Conservation (phyloP, 2,888 invertebrate species). For the Cancer borealis region DNA sequence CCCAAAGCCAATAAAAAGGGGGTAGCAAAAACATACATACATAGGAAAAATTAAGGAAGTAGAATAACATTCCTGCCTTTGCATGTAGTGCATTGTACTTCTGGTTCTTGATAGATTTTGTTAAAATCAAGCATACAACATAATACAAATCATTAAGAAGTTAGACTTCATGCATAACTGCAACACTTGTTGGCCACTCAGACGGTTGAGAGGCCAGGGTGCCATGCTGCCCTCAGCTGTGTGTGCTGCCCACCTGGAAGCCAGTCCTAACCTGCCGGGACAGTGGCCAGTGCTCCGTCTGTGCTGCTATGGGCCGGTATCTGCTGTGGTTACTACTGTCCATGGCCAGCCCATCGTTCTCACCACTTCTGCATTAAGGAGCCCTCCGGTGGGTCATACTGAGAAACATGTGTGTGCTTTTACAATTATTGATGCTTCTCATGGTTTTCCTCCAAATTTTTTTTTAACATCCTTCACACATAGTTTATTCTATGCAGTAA, state of each 20-base stretch:
- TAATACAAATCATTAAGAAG: too few species aligned
- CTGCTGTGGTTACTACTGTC: slow-evolving; percentile 64
- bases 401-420: neutral
- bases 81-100: too few species aligned
- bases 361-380: slow-evolving; percentile 55
- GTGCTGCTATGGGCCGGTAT: slow-evolving; percentile 67
- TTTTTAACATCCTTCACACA: neutral
- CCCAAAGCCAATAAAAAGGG: too few species aligned
- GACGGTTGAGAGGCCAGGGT: slow-evolving; percentile 64
- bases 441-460: neutral
- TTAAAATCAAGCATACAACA: too few species aligned
- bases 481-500: neutral
- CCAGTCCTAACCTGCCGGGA: slow-evolving; percentile 25
- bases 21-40: neutral
- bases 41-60: neutral
- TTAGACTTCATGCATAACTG: neutral
- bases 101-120: too few species aligned
- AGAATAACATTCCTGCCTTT: too few species aligned
- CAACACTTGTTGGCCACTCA: neutral
- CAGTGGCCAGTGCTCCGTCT: slow-evolving; percentile 65
- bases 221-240: slow-evolving; percentile 54
- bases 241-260: slow-evolving; percentile 68
- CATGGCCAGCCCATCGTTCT: slow-evolving; percentile 61
- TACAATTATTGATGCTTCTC: neutral
- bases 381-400: slow-evolving; percentile 3